A percentile compares a stretch with the other conserved stretches of the same genome.
Conservation (phyloP, 2,888 invertebrate genomes). For the Meta bourneti region DNA sequence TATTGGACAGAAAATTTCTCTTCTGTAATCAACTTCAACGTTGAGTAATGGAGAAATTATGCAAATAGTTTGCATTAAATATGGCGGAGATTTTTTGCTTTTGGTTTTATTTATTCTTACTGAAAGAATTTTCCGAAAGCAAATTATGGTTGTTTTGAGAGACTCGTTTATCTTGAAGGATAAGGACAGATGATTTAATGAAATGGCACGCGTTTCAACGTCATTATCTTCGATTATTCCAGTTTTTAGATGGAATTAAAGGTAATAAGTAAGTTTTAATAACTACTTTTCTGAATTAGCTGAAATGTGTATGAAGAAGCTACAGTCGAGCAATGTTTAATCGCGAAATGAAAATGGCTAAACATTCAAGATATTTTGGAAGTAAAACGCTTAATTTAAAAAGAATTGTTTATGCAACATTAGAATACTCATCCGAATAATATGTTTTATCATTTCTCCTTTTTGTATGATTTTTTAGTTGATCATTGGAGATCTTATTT, state of each 20-base stretch:
- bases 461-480: no score
- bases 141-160: constrained; percentile 23
- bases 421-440: no score
- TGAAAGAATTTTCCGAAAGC: constrained; percentile 36
- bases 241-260: constrained; percentile 3
- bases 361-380: no score
- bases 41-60: constrained; percentile 69
- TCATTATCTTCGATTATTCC: constrained; percentile 25
- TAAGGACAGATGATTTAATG: constrained; percentile 6
- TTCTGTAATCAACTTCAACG: constrained; percentile 55
- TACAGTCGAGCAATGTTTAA: no score
- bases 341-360: no score
- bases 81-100: constrained; percentile 1
- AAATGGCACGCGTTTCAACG: constrained; percentile 25
- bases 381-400: no score
- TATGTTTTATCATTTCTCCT: no score
- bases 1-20: constrained; percentile 34
- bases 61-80: constrained; percentile 64
- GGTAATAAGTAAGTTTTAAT: constrained; percentile 32
- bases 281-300: neutral
- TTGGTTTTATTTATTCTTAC: neutral
- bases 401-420: no score
- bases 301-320: no score
- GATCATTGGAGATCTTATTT: no score
- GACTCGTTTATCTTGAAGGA: constrained; percentile 28